Evolutionary conservation across 2,113 vertebrate genomes (phyloP), one percentile per base, ranked within the genome.

Genomic region (Rhinopomastus cyanomelas): DNA sequence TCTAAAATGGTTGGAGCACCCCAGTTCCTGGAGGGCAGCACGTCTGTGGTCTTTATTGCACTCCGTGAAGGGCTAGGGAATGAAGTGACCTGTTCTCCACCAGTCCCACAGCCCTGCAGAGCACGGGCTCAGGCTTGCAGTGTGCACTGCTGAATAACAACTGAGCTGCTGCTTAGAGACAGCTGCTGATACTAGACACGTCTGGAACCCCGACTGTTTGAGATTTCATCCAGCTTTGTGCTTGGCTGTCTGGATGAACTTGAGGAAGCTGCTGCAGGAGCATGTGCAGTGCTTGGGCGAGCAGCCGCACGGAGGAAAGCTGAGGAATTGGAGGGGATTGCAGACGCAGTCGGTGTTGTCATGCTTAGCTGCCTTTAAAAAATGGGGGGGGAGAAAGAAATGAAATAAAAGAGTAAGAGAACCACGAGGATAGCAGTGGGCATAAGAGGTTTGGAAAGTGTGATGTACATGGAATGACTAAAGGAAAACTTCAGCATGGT

Each of bases 401-500:
- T 62, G 1, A 65, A 29, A 8, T 17, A 62, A 61, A 65, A 15
- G 15, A 66, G 16, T 34, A 29, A 51, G 53, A 46, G 36, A 76
- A 23, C 25, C 59, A 20, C 0, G 1, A 76, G 16, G 20, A 42
- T 34, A 81, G 51, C 37, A 86, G 64, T 13, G 78, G 39, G 10
- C 64, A 32, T 20, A 34, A 81, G 34, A 48, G 12, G 8, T 71
- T 81, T 91, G 83, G 69, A 86, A 78, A 72, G 20, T 1, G 0
- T 39, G 52, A 36, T 65, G 32, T 52, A 8, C 3, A 1, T 60
- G 75, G 72, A 87, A 85, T 4, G 16, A 44, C 57, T 32, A 44
- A 81, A 91, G 86, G 80, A 88, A 74, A 93, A 81, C 29, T 83
- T 88, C 25, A 85, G 72, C 12, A 10, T 80, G 77, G 56, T 69